Evolutionary conservation across 2,888 invertebrate species (phyloP), one percentile per base, ranked within the genome.

Genomic region (Lasioglossum figueresi): DNA sequence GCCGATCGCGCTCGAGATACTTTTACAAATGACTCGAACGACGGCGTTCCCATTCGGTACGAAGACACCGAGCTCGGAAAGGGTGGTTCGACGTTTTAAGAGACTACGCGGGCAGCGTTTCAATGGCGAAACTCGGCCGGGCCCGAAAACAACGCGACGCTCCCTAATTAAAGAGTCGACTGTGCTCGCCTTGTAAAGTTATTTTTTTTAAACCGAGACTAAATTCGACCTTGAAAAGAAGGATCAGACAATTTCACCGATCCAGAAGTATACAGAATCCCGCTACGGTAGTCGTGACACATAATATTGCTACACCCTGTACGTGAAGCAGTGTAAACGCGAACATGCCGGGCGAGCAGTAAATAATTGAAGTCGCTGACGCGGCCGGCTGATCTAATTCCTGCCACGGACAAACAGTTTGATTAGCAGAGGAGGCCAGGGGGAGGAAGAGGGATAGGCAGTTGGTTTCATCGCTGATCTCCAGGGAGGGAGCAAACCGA

Each of bases 281-380:
- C 48, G 48, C 19, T 19, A 2, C 6, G 6, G 8, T 23, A 23
- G 48, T 23, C 48, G 23, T 0, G 23, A 23, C 48, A 8, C 23
- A 8, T 23, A 2, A 52, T n/a, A n/a, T 52, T 52, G n/a, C 3
- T 10, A n/a, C 52, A 52, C 10, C 10, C 52, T 52, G 23, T 52
- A 52, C 23, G 52, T 10, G 52, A 52, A 52, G 10, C 23, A 23
- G 52, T 52, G 52, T 52, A 52, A 52, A 27, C 63, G 16, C 31
- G 71, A 70, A 82, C 75, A 68, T 74, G 79, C 78, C 71, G 37
- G 76, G 23, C 56, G 59, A 79, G 74, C 79, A 73, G 73, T 79
- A 79, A 87, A 80, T 87, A 87, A 74, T 70, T 48, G 84, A 77
- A 87, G 87, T 79, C 71, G 76, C 76, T 68, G 66, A 79, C 79